These are phyloP conservation scores for Amiota mariae DNA, from an alignment of 2,888 invertebrate species.

Conservation along the genomic window DNA sequence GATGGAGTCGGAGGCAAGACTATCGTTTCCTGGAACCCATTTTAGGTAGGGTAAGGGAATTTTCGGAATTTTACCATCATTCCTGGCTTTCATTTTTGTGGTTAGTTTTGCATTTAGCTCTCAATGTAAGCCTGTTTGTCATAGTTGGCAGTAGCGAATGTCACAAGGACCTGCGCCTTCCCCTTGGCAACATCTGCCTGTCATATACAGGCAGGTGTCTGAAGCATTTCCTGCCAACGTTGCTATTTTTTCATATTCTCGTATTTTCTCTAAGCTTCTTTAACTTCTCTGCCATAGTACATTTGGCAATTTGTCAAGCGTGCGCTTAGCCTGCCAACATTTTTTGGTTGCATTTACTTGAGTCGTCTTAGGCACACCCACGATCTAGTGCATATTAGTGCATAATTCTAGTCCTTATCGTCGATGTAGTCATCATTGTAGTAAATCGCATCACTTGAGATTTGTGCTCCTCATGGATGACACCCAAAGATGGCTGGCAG, in stretches of 20 bases:
- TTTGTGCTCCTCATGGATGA: not conserved
- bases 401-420: no score
- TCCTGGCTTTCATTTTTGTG: not conserved
- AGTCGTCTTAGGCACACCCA: no score
- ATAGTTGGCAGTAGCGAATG: constrained; percentile 3
- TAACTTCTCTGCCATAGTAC: no score
- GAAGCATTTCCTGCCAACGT: constrained; percentile 15
- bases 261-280: not conserved
- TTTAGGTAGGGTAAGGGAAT: not conserved
- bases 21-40: no score
- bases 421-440: no score
- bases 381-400: no score
- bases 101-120: constrained; percentile 21
- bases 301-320: constrained; percentile 28
- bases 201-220: constrained; percentile 28
- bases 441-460: not conserved
- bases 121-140: not conserved
- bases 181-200: not conserved
- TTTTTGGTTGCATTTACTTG: constrained; percentile 10
- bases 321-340: constrained; percentile 22
- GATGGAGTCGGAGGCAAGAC: no score
- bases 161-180: not conserved
- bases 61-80: not conserved
- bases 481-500: not conserved
- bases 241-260: not conserved